Evolutionary conservation across 2,888 invertebrate species (phyloP).

Genomic region (Anorthoa munda): DNA sequence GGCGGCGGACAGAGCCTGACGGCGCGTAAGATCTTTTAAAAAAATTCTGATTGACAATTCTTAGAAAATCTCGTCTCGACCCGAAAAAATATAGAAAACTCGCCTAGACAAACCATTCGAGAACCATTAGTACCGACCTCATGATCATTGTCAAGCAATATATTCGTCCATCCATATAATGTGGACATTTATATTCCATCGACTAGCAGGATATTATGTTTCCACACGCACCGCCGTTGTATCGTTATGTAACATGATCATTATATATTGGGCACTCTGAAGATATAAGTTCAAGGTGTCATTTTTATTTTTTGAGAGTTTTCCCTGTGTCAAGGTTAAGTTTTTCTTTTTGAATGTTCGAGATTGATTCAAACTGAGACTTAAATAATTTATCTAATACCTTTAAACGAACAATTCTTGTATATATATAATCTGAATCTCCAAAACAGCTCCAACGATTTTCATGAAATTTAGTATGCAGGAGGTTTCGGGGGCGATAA

Average conservation of each 20-base stretch:
- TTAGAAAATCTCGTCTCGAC: background rate
- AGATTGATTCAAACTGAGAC: too few species aligned
- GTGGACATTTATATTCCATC: slow-evolving; percentile 61
- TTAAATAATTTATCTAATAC: too few species aligned
- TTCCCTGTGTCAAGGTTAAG: slow-evolving; percentile 3
- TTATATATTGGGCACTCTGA: slow-evolving; percentile 5
- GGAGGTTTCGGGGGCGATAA: too few species aligned
- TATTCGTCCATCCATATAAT: slow-evolving; percentile 58
- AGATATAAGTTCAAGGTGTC: slow-evolving; percentile 52
- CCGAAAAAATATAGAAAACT: slow-evolving; percentile 2
- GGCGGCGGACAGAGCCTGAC: too few species aligned
- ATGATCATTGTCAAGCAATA: slow-evolving; percentile 62
- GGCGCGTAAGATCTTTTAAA: too few species aligned
- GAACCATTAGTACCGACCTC: slow-evolving; percentile 27
- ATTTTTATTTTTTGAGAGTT: slow-evolving; percentile 26
- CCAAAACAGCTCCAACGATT: too few species aligned
- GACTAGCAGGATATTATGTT: slow-evolving; percentile 46
- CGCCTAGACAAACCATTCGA: slow-evolving; percentile 6
- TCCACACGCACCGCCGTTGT: slow-evolving; percentile 25
- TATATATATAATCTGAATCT: too few species aligned
- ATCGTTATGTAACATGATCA: slow-evolving; percentile 42
- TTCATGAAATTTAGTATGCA: too few species aligned
- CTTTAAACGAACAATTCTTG: too few species aligned
- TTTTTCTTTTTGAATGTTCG: background rate
- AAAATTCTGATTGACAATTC: background rate